Base-by-base conservation (phyloP, 1,140 invertebrate genomes). In the Aphelinus atriplicis region DNA sequence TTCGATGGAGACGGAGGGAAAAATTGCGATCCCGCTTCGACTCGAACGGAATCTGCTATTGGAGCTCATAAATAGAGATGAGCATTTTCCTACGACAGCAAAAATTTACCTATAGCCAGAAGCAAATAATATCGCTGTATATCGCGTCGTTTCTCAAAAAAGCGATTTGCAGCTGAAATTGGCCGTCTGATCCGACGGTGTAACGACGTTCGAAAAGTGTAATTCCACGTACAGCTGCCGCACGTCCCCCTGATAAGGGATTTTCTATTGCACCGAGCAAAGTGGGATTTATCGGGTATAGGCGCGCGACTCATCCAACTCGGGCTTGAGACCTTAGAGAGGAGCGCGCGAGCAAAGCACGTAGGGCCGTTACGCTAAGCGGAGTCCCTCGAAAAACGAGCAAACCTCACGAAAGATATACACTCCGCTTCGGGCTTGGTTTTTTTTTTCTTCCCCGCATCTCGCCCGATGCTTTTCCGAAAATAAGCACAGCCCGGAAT, bases 271-370 rank as follows among this genome's bases (percentile, higher is more conserved):
- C 46, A 0, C 7, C 6, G 48, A 51, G 1, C 43, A 2, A 42
- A 55, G 26, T 47, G 43, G 66, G 65, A 74, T 74, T 69, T 74
- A 74, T 74, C 48, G 65, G 51, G 3, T 43, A n/a, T 26, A 9
- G 26, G 55, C 62, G n/a, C n/a, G 55, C 60, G 50, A 2, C 56
- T 61, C 56, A 73, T 66, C 48, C 63, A 61, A 68, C 66, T 57
- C 58, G 5, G 50, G 66, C 46, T 58, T 58, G 48, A 9, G 42
- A 51, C 55, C 66, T 61, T 48, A 57, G 57, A 65, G 70, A 57
- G 46, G n/a, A 7, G 7, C 7, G 26, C 26, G 26, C 26, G 26
- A 26, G 26, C 26, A 26, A 26, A 26, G 26, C 26, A 26, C 26
- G 26, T 26, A 26, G 26, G 3, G 60, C 60, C 9, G 61, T 46